Base-by-base conservation (phyloP, 2,888 invertebrate genomes). In the Herminia tarsipennalis region DNA sequence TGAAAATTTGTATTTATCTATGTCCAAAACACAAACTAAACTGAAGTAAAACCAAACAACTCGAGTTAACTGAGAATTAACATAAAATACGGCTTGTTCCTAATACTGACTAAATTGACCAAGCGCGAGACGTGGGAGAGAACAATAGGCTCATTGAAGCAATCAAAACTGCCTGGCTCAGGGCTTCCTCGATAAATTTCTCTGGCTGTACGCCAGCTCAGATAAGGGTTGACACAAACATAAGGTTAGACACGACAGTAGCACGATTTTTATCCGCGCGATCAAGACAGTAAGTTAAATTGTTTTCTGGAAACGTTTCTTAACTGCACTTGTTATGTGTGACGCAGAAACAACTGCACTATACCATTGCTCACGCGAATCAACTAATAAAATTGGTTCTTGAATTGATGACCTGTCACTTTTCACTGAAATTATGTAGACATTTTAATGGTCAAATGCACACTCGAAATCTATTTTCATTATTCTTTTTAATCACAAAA, bases 121-220 rank as follows among this genome's bases (percentile, higher is more conserved):
- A 47, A 65, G 41, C 46, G 36, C 37, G 40, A 47, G 49, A 46
- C 38, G 59, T 5, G 35, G 53, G 46, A 43, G 57, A 62, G 68
- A 68, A 80, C 77, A 81, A 79, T 76, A 68, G 66, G 71, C 63
- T 68, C 70, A 70, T 71, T 70, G 72, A 73, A 67, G 73, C 78
- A 78, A 78, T 78, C 77, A 73, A 76, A 80, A 75, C 69, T 70
- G 76, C 64, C 68, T 70, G 65, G 63, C 57, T 74, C 68, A 66
- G 73, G 70, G 73, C 65, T 69, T 70, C 69, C 66, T 58, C 71
- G 64, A 60, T 70, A 70, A 72, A 72, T 52, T 66, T 57, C 71
- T 84, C 71, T 84, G 83, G 84, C 83, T 46, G 41, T 37, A 56
- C 57, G 83, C 83, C 83, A 83, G 12, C 49, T 43, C 36, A 69